Evolutionary conservation across 2,888 invertebrate genomes (phyloP), one percentile per base, ranked within the genome.

Genomic region (Danaus chrysippus): DNA sequence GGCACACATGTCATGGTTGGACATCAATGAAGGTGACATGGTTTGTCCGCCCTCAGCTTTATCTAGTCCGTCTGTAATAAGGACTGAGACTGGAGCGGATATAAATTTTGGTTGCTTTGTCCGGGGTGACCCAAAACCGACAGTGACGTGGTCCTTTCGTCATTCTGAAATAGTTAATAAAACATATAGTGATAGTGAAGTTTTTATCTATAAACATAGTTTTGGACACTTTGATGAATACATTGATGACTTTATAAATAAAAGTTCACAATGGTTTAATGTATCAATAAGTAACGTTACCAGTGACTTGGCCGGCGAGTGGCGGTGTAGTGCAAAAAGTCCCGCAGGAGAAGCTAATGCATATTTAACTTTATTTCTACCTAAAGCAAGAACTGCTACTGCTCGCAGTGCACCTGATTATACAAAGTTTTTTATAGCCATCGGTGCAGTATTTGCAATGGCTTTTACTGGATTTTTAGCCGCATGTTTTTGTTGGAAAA

Each of bases 221-320:
- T 71, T 77, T 59, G 77, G 80, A 63, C 71, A 81, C 68, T 85
- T 81, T 66, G 80, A 87, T 63, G 88, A 87, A 64, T 85, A 83
- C 69, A 83, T 75, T 70, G 84, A 87, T 67, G 86, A 90, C 73
- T 76, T 77, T 62, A 73, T 89, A 68, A 87, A 88, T 70, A 87
- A 84, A 80, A 88, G 92, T 79, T 91, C 92, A 54, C 86, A 87
- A 78, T 96, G 96, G 96, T 94, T 94, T 72, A 96, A 96, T 78
- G 91, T 97, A 66, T 96, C 96, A 62, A 93, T 97, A 67, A 94
- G 93, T 71, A 96, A 97, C 81, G 94, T 96, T 70, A 95, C 95
- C 70, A 95, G 95, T 75, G 92, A 93, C 56, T 95, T 97, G 78
- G 94, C 96, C 1, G 97, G 97, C 2, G 95, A 96, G 71, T 97